Evolutionary conservation across 2,888 invertebrate genomes (phyloP).

Genomic region (Amorpha juglandis): DNA sequence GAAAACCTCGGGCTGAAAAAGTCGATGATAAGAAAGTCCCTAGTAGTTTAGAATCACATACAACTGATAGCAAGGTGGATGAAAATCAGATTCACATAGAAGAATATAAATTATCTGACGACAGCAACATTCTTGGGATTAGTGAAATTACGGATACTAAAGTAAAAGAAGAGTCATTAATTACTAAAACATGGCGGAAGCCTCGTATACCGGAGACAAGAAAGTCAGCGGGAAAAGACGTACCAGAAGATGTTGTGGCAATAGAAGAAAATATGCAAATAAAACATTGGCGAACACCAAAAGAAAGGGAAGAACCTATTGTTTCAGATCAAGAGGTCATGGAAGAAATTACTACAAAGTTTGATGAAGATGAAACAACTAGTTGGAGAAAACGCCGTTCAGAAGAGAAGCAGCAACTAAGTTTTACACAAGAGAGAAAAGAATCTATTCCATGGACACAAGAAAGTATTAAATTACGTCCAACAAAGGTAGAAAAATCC

Average conservation of each 20-base stretch:
- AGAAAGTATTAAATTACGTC: conserved; percentile 85
- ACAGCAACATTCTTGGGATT: conserved; percentile 43
- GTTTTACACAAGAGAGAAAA: conserved; percentile 50
- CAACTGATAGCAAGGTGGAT: background rate
- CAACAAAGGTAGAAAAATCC: conserved; percentile 84
- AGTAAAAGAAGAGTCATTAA: conserved; percentile 35
- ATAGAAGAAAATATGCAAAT: conserved; percentile 31
- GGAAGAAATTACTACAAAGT: conserved; percentile 33
- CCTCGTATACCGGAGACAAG: conserved; percentile 41
- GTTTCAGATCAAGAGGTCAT: conserved; percentile 32
- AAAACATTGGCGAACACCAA: conserved; percentile 35
- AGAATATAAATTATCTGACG: conserved; percentile 42
- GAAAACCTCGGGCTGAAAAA: conserved; percentile 47
- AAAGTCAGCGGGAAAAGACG: conserved; percentile 32
- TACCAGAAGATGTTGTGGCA: conserved; percentile 31
- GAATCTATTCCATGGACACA: conserved; percentile 84
- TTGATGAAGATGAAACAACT: conserved; percentile 30
- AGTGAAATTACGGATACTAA: conserved; percentile 40
- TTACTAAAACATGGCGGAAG: conserved; percentile 57
- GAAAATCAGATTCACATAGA: conserved; percentile 37
- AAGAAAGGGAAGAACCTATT: conserved; percentile 29
- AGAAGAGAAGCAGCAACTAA: conserved; percentile 44
- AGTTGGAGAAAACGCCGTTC: conserved; percentile 40
- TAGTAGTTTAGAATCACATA: conserved; percentile 27
- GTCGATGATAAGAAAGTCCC: background rate